phyloP scores from a whole-genome alignment of 2,797 vertebrate species.

The Sebastes elongatus region DNA sequence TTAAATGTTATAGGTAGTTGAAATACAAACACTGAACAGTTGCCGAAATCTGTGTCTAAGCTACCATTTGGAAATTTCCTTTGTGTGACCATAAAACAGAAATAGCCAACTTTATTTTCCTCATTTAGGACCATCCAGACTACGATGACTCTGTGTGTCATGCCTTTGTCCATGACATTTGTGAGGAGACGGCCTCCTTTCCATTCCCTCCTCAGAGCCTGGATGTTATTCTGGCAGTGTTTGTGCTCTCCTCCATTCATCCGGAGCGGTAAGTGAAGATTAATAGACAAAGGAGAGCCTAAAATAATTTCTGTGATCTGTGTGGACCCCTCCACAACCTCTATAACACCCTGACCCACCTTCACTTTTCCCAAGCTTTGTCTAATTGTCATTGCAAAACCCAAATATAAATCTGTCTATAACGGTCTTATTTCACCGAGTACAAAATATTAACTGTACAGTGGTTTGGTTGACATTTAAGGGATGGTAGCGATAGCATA shows the following conservation, averaged over 20 bases:
- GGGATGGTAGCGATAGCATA: neutral
- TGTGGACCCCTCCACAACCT: neutral
- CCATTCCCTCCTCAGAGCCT: slow-evolving; percentile 89
- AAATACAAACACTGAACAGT: neutral
- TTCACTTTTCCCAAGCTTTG: slow-evolving; percentile 11
- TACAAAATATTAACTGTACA: neutral
- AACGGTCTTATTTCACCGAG: neutral
- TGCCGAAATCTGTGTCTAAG: neutral
- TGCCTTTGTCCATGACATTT: slow-evolving; percentile 91
- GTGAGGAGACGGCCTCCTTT: slow-evolving; percentile 83
- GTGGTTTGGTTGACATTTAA: neutral
- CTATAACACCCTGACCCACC: neutral
- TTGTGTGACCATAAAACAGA: neutral
- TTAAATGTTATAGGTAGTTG: neutral
- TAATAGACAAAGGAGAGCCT: slow-evolving; percentile 68
- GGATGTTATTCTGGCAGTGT: slow-evolving; percentile 90
- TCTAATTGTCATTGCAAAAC: slow-evolving; percentile 13
- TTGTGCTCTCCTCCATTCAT: slow-evolving; percentile 93
- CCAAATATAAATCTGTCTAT: neutral
- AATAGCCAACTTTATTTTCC: slow-evolving; percentile 14
- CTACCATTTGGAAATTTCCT: neutral
- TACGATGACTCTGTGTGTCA: slow-evolving; percentile 85
- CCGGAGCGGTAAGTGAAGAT: slow-evolving; percentile 89
- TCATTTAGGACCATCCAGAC: slow-evolving; percentile 84
- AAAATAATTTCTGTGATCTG: slow-evolving; percentile 72